Base-by-base conservation (phyloP, 2,797 vertebrate species). In the Cryptoblepharus egeriae region DNA sequence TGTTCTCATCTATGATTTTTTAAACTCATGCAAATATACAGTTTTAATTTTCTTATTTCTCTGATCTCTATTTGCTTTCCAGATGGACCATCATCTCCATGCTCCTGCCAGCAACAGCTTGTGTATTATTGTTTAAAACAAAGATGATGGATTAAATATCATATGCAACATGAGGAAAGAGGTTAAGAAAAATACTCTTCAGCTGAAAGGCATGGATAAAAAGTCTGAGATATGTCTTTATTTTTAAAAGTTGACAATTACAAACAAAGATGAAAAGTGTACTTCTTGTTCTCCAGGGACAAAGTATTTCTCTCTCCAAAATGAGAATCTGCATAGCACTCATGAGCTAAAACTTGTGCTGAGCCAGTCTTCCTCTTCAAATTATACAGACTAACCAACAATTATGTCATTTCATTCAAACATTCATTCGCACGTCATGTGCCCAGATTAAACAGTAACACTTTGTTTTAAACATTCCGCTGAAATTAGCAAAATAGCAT, bases 91-190 rank as follows among this genome's bases (percentile, higher is more conserved):
- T 93, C 92, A 94, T 95, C 94, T 95, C 94, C 91, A 93, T 90
- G 93, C 93, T 93, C 94, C 92, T 96, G 96, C 95, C 97, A 97
- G 96, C 96, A 97, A 97, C 97, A 97, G 97, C 97, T 97, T 97
- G 96, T 42, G 91, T 92, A 94, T 96, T 97, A 97, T 96, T 97
- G 95, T 97, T 96, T 97, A 97, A 97, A 97, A 97, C 96, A 97
- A 97, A 97, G 96, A 97, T 97, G 97, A 97, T 88, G 94, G 96
- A 97, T 96, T 96, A 97, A 97, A 97, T 97, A 96, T 97, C 96
- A 97, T 96, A 96, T 94, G 96, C 91, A 78, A 92, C 52, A 81
- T 83, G 86, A 91, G 89, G 93, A 93, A 89, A 90, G 79, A 89
- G 91, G 91, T 92, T 90, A 88, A 90, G 88, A 90, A 83, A 86